A percentile compares a stretch with the other conserved stretches of the same genome.
These are phyloP conservation scores for Willisornis vidua DNA, from an alignment of 2,113 vertebrate genomes.

Conservation along the genomic window DNA sequence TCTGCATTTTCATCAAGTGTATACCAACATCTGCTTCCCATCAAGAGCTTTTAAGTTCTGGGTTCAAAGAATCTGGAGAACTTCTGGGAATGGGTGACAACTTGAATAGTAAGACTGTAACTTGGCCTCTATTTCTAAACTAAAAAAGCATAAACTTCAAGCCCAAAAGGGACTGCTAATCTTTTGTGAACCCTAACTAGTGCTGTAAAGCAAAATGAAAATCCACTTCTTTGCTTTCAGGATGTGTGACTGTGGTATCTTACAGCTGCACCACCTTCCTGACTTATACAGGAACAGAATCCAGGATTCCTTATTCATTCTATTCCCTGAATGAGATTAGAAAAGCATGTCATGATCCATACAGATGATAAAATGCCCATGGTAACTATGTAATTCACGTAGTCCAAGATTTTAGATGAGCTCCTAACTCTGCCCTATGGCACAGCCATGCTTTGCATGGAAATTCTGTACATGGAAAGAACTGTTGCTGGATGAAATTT, in stretches of 20 bases:
- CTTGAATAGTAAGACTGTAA: neutral
- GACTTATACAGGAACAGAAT: accelerated
- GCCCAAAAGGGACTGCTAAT: neutral
- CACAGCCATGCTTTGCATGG: neutral
- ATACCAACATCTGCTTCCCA: slow-evolving; percentile 43
- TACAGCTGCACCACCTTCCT: neutral
- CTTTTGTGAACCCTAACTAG: neutral
- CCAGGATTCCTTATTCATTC: neutral
- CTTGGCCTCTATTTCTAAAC: slow-evolving; percentile 7
- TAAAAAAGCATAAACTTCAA: neutral
- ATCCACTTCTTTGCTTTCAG: neutral
- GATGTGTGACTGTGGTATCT: neutral
- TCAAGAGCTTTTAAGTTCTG: slow-evolving; percentile 7
- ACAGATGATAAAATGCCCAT: neutral
- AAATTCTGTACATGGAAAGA: neutral
- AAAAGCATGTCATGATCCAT: accelerated
- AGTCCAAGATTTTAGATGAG: neutral
- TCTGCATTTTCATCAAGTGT: neutral
- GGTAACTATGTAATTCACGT: neutral
- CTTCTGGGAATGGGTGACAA: slow-evolving; percentile 36
- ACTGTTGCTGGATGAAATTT: neutral
- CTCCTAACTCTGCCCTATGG: neutral
- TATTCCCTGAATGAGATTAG: neutral
- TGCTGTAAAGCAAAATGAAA: neutral
- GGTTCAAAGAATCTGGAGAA: neutral